Evolutionary conservation across 1,140 invertebrate species (phyloP).

Genomic region (Bombus haemorrhoidalis): DNA sequence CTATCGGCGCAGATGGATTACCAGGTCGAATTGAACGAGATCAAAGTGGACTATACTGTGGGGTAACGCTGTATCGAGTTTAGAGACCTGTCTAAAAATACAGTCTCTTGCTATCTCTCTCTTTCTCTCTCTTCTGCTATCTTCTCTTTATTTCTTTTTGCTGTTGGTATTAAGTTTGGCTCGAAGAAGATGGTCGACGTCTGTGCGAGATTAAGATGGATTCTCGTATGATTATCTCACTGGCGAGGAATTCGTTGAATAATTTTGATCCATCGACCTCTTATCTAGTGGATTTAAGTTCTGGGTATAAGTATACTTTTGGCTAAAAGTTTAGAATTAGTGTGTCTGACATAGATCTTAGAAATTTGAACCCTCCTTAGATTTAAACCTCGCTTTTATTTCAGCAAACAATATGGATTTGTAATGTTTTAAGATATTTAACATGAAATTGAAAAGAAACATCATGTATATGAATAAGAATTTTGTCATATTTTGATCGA

Average conservation of each 20-base stretch:
- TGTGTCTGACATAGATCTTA: too few species aligned
- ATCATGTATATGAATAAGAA: too few species aligned
- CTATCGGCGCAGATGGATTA: slow-evolving; percentile 44
- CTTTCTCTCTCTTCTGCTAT: not conserved
- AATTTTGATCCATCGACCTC: not conserved
- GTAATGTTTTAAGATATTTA: too few species aligned
- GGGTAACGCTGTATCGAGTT: slow-evolving; percentile 46
- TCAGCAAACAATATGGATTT: too few species aligned
- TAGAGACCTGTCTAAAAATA: slow-evolving; percentile 37
- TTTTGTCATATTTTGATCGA: too few species aligned
- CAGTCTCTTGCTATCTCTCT: not conserved
- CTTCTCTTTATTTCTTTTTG: not conserved
- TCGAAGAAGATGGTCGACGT: not conserved
- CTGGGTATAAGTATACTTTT: too few species aligned
- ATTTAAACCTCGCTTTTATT: too few species aligned
- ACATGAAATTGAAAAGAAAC: too few species aligned
- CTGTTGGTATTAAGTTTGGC: not conserved
- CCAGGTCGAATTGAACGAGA: slow-evolving; percentile 47
- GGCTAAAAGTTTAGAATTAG: too few species aligned
- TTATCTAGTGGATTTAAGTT: not conserved
- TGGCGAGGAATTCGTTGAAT: not conserved
- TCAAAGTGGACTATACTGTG: slow-evolving; percentile 41
- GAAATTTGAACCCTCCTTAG: too few species aligned
- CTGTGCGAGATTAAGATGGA: slow-evolving; percentile 28
- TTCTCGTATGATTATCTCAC: slow-evolving; percentile 21